Conservation (phyloP, 2,113 vertebrate genomes). For the Pteruthius melanotis region DNA sequence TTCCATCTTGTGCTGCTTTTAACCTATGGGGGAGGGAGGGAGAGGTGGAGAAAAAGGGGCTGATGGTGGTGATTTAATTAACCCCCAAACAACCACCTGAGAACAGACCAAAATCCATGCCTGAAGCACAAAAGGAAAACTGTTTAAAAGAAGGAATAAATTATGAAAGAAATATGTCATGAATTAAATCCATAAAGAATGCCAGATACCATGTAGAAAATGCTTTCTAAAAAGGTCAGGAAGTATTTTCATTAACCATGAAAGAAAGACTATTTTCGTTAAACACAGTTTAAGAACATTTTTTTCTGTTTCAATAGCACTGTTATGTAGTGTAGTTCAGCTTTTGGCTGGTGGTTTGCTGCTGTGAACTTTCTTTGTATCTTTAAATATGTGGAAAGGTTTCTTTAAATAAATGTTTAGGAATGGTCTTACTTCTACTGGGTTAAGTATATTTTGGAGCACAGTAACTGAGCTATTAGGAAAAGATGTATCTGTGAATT, state of each 20-base stretch:
- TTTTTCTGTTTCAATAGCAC: background rate
- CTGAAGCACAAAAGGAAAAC: background rate
- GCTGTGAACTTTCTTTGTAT: background rate
- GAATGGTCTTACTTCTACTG: background rate
- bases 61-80: background rate
- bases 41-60: background rate
- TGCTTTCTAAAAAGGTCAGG: background rate
- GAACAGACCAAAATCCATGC: background rate
- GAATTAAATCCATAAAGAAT: background rate
- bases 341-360: background rate
- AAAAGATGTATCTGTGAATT: background rate
- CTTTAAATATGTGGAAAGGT: background rate
- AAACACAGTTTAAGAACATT: background rate
- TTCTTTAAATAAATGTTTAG: background rate
- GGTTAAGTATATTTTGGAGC: background rate
- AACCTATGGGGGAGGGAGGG: accelerated
- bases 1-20: background rate
- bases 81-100: background rate
- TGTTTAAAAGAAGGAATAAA: background rate
- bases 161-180: background rate
- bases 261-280: background rate
- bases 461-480: background rate
- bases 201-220: background rate
- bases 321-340: background rate
- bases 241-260: background rate